Evolutionary conservation across 2,888 invertebrate genomes (phyloP).

Genomic region (Neoascia interrupta): DNA sequence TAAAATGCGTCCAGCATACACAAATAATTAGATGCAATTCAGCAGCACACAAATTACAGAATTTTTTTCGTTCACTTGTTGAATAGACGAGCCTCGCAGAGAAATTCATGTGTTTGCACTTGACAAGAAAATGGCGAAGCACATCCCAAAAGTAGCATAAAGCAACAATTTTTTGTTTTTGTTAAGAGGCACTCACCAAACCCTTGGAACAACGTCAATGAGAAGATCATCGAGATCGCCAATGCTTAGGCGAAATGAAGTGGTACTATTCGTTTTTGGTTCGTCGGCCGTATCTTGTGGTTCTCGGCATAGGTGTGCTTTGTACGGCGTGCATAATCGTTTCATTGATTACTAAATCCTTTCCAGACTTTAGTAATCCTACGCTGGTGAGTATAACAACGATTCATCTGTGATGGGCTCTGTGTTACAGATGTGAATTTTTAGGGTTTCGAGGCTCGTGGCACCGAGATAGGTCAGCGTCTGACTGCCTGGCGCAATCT

Average conservation of each 20-base stretch:
- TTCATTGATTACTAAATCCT: constrained; percentile 83
- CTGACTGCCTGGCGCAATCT: constrained; percentile 92
- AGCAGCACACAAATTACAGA: neutral
- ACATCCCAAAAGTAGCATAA: constrained; percentile 30
- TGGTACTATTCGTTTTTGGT: constrained; percentile 86
- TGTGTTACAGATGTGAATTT: constrained; percentile 34
- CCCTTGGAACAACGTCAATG: constrained; percentile 14
- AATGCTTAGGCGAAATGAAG: constrained; percentile 74
- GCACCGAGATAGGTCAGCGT: constrained; percentile 90
- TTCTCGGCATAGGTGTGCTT: constrained; percentile 83
- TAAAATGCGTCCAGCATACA: too few relatives aligned
- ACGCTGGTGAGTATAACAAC: constrained; percentile 84
- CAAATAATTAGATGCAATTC: neutral
- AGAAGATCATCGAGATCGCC: constrained; percentile 33
- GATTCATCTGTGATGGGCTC: neutral
- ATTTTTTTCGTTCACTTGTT: constrained; percentile 47
- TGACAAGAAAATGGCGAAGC: constrained; percentile 59
- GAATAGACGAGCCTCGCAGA: constrained; percentile 27
- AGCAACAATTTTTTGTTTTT: constrained; percentile 56
- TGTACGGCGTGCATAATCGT: constrained; percentile 85
- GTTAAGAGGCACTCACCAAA: neutral
- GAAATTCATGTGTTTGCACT: constrained; percentile 50
- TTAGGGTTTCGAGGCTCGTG: constrained; percentile 94
- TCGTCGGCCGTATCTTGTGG: constrained; percentile 85
- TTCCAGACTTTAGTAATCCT: constrained; percentile 93